These are phyloP conservation scores for Magallana ariakensis DNA, from an alignment of 1,140 invertebrate genomes.

Conservation along the genomic window DNA sequence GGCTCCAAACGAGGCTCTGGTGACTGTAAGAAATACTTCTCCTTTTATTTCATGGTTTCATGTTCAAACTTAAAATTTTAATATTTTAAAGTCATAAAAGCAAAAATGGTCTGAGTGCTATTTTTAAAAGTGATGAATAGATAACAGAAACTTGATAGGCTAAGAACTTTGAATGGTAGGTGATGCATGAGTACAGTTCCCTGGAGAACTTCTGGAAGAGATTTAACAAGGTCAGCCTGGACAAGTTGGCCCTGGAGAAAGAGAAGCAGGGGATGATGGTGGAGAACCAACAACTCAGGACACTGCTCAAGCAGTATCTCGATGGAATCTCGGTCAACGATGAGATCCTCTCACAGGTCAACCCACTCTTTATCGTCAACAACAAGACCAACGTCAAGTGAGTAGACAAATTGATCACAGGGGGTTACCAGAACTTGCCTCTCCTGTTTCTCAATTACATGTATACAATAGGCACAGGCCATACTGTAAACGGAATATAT, in stretches of 20 bases:
- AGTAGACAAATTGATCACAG: conserved; percentile 46
- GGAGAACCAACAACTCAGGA: conserved; percentile 78
- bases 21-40: conserved; percentile 61
- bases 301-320: conserved; percentile 79
- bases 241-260: conserved; percentile 78
- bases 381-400: conserved; percentile 78
- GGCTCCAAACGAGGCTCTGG: conserved; percentile 73
- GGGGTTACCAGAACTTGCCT: too few species aligned
- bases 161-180: conserved; percentile 57
- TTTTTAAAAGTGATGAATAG: too few species aligned
- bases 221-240: conserved; percentile 79
- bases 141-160: too few species aligned
- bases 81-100: too few species aligned
- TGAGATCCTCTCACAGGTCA: conserved; percentile 78
- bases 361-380: conserved; percentile 79
- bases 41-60: too few species aligned
- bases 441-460: too few species aligned
- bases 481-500: too few species aligned
- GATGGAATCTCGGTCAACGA: conserved; percentile 80
- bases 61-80: too few species aligned
- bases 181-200: conserved; percentile 76
- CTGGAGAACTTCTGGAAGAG: conserved; percentile 80
- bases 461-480: too few species aligned
- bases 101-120: too few species aligned
- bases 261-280: conserved; percentile 74